Percentiles rank a stretch among this genome's conserved stretches.
Evolutionary conservation across 1,140 invertebrate genomes (phyloP).

Genomic region (Saccostrea echinata): DNA sequence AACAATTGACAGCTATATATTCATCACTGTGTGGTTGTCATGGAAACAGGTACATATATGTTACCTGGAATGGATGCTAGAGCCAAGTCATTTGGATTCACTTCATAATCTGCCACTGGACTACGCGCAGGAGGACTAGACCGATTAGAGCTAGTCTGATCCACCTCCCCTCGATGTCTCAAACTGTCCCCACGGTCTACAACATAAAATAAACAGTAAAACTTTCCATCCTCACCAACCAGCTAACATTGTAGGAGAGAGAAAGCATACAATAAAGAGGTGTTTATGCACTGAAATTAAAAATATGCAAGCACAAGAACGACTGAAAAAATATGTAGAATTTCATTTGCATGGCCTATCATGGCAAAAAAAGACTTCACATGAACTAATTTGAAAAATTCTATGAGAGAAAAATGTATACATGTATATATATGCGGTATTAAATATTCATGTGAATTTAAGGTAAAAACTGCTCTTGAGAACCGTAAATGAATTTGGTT

Average conservation of each 20-base stretch:
- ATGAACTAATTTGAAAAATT: no score
- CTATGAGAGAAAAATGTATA: no score
- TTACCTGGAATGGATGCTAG: conserved; percentile 62
- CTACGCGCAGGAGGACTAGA: not conserved
- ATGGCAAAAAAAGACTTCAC: no score
- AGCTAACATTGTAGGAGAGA: not conserved
- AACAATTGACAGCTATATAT: not conserved
- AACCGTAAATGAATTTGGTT: no score
- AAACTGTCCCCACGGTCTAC: not conserved
- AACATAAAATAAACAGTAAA: not conserved
- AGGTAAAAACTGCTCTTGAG: no score
- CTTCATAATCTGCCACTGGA: conserved; percentile 40
- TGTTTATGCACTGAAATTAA: not conserved
- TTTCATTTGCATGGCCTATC: no score
- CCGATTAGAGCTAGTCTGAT: not conserved
- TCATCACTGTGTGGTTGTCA: not conserved
- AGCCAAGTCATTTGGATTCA: conserved; percentile 46
- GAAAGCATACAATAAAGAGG: not conserved
- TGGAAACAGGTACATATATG: not conserved
- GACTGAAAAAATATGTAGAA: no score
- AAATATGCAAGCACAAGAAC: not conserved
- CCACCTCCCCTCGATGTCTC: not conserved
- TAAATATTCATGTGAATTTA: no score
- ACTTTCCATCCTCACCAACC: not conserved
- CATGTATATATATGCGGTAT: no score